Percentiles rank a stretch among this genome's conserved stretches.
These are phyloP conservation scores for Cephalopachus bancanus DNA, from an alignment of 2,797 vertebrate genomes.

Conservation along the genomic window DNA sequence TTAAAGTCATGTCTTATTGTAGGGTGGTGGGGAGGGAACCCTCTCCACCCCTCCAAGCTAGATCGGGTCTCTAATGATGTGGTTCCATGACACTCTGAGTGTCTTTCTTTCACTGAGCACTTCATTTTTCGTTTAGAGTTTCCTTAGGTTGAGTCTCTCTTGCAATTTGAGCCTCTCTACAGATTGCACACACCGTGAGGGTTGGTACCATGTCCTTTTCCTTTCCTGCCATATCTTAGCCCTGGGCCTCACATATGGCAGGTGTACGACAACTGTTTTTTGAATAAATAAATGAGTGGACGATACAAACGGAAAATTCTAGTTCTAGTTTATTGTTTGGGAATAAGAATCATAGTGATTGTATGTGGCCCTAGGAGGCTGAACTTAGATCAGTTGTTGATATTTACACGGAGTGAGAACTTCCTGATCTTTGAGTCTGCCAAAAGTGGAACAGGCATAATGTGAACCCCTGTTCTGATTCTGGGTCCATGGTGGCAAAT, in stretches of 20 bases:
- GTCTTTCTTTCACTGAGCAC: neutral
- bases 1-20: neutral
- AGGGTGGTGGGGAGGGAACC: neutral
- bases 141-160: neutral
- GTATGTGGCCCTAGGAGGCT: neutral
- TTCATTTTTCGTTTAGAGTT: neutral
- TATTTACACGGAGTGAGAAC: neutral
- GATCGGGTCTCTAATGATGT: neutral
- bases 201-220: neutral
- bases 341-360: neutral
- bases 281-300: neutral
- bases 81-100: accelerated
- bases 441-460: neutral
- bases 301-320: conserved; percentile 30
- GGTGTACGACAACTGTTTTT: conserved; percentile 1
- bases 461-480: neutral
- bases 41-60: neutral
- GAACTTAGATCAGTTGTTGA: neutral
- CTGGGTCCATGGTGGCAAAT: neutral
- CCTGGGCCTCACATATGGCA: neutral
- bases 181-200: neutral
- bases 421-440: neutral
- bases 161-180: neutral
- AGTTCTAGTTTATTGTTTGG: neutral
- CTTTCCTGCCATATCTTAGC: neutral